Conservation (phyloP, 2,888 invertebrate species). For the Drosophila imparisetae region DNA sequence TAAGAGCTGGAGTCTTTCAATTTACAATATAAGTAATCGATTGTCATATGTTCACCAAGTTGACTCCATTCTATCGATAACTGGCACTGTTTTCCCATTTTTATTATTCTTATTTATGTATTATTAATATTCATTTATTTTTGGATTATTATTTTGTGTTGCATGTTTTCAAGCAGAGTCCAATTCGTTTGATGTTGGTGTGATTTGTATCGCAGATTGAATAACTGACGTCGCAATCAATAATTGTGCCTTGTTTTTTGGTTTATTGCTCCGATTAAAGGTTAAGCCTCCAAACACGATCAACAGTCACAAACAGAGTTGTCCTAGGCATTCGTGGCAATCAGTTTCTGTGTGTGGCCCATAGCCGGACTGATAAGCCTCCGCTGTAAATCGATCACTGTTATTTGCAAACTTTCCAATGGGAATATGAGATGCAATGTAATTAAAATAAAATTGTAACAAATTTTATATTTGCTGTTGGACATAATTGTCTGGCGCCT, state of each 20-base stretch:
- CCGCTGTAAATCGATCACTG: neutral
- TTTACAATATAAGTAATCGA: neutral
- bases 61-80: neutral
- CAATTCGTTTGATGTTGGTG: neutral
- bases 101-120: no score
- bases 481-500: slow-evolving; percentile 8
- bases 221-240: neutral
- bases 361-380: neutral
- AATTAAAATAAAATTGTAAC: neutral
- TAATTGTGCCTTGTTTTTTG: neutral
- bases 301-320: neutral
- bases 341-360: slow-evolving; percentile 7
- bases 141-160: no score
- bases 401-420: neutral
- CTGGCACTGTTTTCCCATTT: neutral
- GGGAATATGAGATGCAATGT: neutral
- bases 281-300: neutral
- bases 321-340: neutral
- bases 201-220: neutral
- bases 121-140: no score
- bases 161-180: neutral
- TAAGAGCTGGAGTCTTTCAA: neutral
- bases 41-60: neutral
- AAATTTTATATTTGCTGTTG: slow-evolving; percentile 9
- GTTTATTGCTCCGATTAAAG: neutral